Evolutionary conservation across 2,113 vertebrate genomes (phyloP), one percentile per base, ranked within the genome.

Genomic region (Campylorhamphus procurvoides): DNA sequence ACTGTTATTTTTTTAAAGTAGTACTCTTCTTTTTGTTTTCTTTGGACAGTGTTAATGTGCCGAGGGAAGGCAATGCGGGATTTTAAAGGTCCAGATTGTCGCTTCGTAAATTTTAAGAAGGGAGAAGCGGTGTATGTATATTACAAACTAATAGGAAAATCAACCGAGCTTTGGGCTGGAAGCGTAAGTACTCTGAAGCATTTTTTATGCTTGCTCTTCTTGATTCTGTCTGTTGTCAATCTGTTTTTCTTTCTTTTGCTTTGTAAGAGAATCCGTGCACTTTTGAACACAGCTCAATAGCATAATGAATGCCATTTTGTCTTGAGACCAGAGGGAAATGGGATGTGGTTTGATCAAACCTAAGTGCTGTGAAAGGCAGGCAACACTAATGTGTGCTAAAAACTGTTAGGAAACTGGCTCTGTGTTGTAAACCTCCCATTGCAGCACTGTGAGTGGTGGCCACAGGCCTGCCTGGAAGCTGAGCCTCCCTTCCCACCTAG

Each of bases 41-140:
- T 89, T 59, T 86, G 42, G 62, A 47, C 96, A 99, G 99, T 99
- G 99, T 95, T 99, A 53, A 98, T 99, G 93, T 98, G 98, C 96
- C 97, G 99, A 46, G 99, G 98, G 56, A 99, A 99, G 96, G 99
- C 99, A 22, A 76, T 97, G 8, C 88, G 90, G 84, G 99, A 99
- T 96, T 99, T 99, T 96, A 96, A 94, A 7, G 99, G 99, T 74
- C 99, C 99, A 0, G 99, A 99, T 62, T 99, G 99, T 94, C 99
- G 99, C 20, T 99, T 99, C 95, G 97, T 99, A 94, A 98, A 98
- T 90, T 98, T 99, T 94, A 99, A 99, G 97, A 98, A 98, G 96
- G 99, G 99, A 75, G 99, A 99, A 97, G 97, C 98, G 0, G 95
- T 99, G 22, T 99, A 99, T 29, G 99, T 99, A 5, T 99, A 99